phyloP scores from a whole-genome alignment of 2,113 vertebrate genomes.

The Meleagris gallopavo region DNA sequence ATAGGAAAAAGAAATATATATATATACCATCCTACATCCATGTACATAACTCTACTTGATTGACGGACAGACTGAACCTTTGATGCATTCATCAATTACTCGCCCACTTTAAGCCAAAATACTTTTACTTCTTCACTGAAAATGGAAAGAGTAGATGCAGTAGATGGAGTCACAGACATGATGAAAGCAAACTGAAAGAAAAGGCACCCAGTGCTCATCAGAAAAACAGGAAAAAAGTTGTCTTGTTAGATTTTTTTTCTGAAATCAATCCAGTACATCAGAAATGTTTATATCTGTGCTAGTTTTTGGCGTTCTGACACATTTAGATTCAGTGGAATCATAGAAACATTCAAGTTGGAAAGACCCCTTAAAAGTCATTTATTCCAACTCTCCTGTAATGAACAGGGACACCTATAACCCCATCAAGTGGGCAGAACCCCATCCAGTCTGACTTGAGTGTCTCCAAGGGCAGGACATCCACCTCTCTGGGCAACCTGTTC shows the following conservation, averaged over 20 bases:
- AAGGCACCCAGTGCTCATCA: accelerated
- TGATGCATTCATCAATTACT: neutral
- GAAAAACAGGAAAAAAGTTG: accelerated
- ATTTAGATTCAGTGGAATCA: neutral
- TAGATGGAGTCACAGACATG: neutral
- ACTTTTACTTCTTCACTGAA: neutral
- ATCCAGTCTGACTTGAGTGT: no score
- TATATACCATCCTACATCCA: neutral
- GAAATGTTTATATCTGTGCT: neutral
- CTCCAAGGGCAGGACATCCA: no score
- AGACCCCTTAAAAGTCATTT: no score
- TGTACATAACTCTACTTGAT: neutral
- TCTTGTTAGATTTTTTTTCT: neutral
- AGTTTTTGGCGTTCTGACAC: neutral
- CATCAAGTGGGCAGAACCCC: no score
- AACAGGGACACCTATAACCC: no score
- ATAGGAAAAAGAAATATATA: neutral
- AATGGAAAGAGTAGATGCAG: accelerated
- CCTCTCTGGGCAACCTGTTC: no score
- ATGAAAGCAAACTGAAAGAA: neutral
- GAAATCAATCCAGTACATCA: neutral
- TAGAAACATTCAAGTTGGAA: no score
- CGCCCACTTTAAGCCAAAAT: neutral
- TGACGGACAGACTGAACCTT: neutral
- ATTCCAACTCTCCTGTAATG: no score